Evolutionary conservation across 1,140 invertebrate genomes (phyloP).

Genomic region (Neodiprion lecontei): DNA sequence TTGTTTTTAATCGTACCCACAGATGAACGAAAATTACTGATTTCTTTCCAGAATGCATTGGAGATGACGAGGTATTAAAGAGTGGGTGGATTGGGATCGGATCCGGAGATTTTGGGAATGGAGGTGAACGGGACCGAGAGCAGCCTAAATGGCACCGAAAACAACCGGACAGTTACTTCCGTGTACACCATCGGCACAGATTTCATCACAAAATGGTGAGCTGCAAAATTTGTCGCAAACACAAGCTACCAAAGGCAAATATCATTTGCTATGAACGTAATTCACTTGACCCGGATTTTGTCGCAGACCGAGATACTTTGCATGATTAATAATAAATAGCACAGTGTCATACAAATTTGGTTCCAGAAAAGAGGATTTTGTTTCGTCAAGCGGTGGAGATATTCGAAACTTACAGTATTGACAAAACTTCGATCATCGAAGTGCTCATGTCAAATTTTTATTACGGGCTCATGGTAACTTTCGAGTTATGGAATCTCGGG

Average conservation of each 20-base stretch:
- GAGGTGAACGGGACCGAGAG: slow-evolving; percentile 50
- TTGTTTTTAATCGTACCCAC: not conserved
- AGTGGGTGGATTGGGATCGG: slow-evolving; percentile 27
- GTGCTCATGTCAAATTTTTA: no score
- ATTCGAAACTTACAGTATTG: no score
- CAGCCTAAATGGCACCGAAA: slow-evolving; percentile 50
- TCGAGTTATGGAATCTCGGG: no score
- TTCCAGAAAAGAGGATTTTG: not conserved
- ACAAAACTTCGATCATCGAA: no score
- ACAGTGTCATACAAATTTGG: not conserved
- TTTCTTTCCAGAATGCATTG: slow-evolving; percentile 41
- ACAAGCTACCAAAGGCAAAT: not conserved
- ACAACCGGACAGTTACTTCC: slow-evolving; percentile 65
- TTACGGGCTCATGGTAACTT: no score
- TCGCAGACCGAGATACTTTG: not conserved
- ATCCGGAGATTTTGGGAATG: slow-evolving; percentile 37
- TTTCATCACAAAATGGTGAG: slow-evolving; percentile 75
- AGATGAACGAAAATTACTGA: slow-evolving; percentile 6
- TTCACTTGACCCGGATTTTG: not conserved
- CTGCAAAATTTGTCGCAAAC: slow-evolving; percentile 15
- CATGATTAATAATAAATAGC: not conserved
- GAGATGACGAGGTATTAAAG: slow-evolving; percentile 41
- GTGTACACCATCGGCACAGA: slow-evolving; percentile 72
- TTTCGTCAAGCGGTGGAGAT: not conserved
- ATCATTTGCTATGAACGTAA: not conserved